Base-by-base conservation (phyloP, 2,888 invertebrate species). In the Dermolepida albohirtum region DNA sequence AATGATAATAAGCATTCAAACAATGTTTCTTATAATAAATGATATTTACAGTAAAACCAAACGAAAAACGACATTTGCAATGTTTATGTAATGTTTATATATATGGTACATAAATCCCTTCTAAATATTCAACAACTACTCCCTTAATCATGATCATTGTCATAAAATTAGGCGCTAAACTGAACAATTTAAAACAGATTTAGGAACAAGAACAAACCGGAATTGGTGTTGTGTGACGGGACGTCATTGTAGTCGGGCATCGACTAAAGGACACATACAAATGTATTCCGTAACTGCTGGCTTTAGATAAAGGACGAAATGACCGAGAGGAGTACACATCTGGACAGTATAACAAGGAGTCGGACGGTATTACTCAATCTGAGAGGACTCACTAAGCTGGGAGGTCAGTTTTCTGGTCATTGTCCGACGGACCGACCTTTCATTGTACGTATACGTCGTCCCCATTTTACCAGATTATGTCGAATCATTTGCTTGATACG, bases 401-500 rank as follows among this genome's bases (percentile, higher is more conserved):
- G 72, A 72, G 72, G 74, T 73, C 73, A 74, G 72, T 74, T 73
- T 74, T 74, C 75, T 74, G 75, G 74, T 74, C 77, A 78, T 78
- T 78, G 76, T 78, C 76, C 76, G 59, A 34, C 59, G 34, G 47
- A 14, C 39, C 47, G 59, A 62, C 47, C 47, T 62, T 47, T 62
- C 59, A 62, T 49, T 62, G 47, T 55, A 16, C n/a, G 29, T 44
- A 29, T 16, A 22, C 75, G 70, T 72, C 70, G 64, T 67, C 70
- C 71, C 68, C 59, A 71, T 67, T 71, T 50, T 68, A 70, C 74
- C 71, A 79, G 82, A 81, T 82, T 82, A 82, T 81, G 80, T 80
- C 82, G 81, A 81, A 81, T 81, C 82, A 82, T 82, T 82, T 82
- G 78, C 78, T 79, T 82, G 80, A 82, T 82, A 75, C 79, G 82